A percentile compares a stretch with the other conserved stretches of the same genome.
These are phyloP conservation scores for Trypoxylon attenuatum DNA, from an alignment of 2,888 invertebrate genomes.

Conservation along the genomic window DNA sequence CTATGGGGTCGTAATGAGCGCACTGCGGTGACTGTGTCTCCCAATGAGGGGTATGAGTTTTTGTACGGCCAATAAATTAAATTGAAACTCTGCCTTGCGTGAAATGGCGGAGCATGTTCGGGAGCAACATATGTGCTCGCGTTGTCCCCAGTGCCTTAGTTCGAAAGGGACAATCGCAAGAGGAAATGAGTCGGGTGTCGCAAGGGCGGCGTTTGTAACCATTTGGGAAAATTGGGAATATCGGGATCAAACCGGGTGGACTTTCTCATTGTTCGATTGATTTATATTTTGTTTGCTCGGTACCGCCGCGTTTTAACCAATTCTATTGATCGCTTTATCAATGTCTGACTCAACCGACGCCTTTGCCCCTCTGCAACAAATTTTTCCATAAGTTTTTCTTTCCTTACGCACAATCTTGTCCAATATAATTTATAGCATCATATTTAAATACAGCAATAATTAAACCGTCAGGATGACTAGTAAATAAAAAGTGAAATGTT, in stretches of 20 bases:
- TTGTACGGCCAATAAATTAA: constrained; percentile 54
- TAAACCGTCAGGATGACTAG: too few relatives aligned
- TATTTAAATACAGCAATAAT: too few relatives aligned
- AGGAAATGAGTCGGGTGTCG: constrained; percentile 44
- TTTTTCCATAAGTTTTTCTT: too few relatives aligned
- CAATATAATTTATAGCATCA: too few relatives aligned
- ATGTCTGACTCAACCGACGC: not conserved
- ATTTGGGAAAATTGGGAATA: constrained; percentile 72
- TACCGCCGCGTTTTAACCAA: constrained; percentile 33
- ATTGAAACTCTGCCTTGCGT: constrained; percentile 61
- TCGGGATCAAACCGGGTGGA: constrained; percentile 61
- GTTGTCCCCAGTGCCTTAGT: constrained; percentile 48
- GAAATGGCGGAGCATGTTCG: constrained; percentile 62
- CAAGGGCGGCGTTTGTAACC: constrained; percentile 63
- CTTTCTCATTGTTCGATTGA: constrained; percentile 70
- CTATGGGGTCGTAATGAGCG: not conserved
- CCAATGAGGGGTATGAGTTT: constrained; percentile 11
- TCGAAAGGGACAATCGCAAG: constrained; percentile 50
- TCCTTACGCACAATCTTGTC: too few relatives aligned
- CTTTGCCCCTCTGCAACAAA: too few relatives aligned
- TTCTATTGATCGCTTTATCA: constrained; percentile 35
- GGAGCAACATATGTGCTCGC: constrained; percentile 60
- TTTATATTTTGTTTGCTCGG: constrained; percentile 72
- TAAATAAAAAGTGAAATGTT: too few relatives aligned
- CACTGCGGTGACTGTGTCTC: not conserved